A percentile compares a stretch with the other conserved stretches of the same genome.
Conservation (phyloP, 2,888 invertebrate species). For the Alloplasta piceator region DNA sequence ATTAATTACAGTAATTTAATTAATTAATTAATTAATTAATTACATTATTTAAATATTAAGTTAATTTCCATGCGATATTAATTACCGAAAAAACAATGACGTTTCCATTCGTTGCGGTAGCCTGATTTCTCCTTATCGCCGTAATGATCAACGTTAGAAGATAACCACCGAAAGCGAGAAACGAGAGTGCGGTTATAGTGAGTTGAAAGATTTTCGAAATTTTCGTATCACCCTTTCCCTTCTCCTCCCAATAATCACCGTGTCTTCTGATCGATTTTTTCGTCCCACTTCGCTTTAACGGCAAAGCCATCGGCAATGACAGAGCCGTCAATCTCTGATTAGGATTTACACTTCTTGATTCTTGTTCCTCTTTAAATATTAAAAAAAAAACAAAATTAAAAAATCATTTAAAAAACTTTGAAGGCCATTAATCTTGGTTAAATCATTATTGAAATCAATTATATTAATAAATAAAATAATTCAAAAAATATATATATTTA, state of each 20-base stretch:
- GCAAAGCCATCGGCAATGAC: constrained; percentile 75
- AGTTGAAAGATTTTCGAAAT: constrained; percentile 91
- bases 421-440: too few relatives aligned
- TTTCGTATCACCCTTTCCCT: constrained; percentile 85
- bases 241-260: constrained; percentile 84
- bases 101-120: constrained; percentile 71
- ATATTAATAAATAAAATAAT: neutral
- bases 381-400: neutral
- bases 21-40: too few relatives aligned
- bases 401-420: neutral
- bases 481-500: neutral
- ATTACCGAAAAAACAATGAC: constrained; percentile 80
- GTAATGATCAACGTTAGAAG: constrained; percentile 91
- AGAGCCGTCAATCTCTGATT: constrained; percentile 55
- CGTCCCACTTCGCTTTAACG: constrained; percentile 71
- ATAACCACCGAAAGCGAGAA: constrained; percentile 94
- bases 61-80: neutral
- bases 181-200: constrained; percentile 91
- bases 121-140: constrained; percentile 87
- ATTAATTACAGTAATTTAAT: neutral
- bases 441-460: constrained; percentile 16
- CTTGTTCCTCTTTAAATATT: constrained; percentile 17
- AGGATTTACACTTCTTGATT: constrained; percentile 19
- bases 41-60: neutral
- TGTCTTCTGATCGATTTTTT: constrained; percentile 76